Evolutionary conservation across 2,113 vertebrate genomes (phyloP).

Genomic region (Mobula birostris): DNA sequence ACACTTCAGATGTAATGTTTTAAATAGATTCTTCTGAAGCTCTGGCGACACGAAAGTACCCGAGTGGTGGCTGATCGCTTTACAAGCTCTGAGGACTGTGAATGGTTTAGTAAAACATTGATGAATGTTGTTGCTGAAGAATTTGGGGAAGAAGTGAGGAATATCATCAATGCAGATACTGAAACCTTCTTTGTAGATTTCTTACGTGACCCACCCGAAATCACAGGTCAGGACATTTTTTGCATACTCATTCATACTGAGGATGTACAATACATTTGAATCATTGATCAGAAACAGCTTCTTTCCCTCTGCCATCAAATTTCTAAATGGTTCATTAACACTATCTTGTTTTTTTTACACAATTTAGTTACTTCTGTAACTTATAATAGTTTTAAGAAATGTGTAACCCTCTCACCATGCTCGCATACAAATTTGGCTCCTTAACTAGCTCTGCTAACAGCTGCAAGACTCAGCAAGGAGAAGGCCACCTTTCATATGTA

Average conservation of each 20-base stretch:
- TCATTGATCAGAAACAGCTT: neutral
- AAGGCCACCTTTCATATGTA: too few species aligned
- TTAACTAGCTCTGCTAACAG: too few species aligned
- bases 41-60: conserved; percentile 94
- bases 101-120: conserved; percentile 76
- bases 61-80: conserved; percentile 88
- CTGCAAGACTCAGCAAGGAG: too few species aligned
- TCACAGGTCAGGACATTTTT: conserved; percentile 61
- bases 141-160: conserved; percentile 56
- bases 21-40: conserved; percentile 63
- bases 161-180: conserved; percentile 52
- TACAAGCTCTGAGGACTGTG: conserved; percentile 66
- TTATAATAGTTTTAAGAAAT: too few species aligned
- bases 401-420: too few species aligned
- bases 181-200: conserved; percentile 91
- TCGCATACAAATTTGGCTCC: too few species aligned
- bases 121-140: conserved; percentile 63
- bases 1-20: neutral
- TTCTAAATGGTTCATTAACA: too few species aligned
- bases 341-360: too few species aligned
- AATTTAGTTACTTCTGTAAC: too few species aligned
- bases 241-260: neutral
- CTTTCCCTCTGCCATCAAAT: too few species aligned
- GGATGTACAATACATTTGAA: neutral
- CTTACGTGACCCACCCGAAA: conserved; percentile 73